A percentile compares a stretch with the other conserved stretches of the same genome.
phyloP scores from a whole-genome alignment of 1,140 invertebrate species.

The Idris sp. region DNA sequence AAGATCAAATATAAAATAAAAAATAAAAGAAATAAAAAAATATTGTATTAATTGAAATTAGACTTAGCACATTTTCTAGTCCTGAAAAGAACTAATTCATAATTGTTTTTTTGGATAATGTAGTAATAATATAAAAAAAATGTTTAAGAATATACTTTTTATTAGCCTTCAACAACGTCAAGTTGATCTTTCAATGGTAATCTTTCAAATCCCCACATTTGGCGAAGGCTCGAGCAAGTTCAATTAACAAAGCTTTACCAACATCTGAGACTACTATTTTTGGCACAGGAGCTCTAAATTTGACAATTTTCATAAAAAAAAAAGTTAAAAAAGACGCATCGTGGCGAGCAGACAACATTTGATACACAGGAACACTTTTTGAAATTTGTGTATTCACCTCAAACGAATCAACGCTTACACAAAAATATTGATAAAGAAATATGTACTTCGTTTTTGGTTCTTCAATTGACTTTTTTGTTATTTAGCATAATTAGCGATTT shows the following conservation, averaged over 20 bases:
- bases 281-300: not conserved
- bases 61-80: too few relatives aligned
- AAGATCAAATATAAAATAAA: too few relatives aligned
- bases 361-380: slow-evolving; percentile 19
- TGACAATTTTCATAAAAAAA: slow-evolving; percentile 16
- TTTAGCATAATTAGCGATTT: too few relatives aligned
- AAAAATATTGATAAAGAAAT: slow-evolving; percentile 32
- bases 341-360: slow-evolving; percentile 32
- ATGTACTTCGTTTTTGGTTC: slow-evolving; percentile 16
- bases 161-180: slow-evolving; percentile 16
- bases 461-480: slow-evolving; percentile 4
- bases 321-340: slow-evolving; percentile 33
- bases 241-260: slow-evolving; percentile 27
- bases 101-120: too few relatives aligned
- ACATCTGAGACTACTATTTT: slow-evolving; percentile 28
- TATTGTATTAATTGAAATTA: too few relatives aligned
- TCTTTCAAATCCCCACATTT: slow-evolving; percentile 14
- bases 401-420: not conserved
- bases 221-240: slow-evolving; percentile 16
- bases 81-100: too few relatives aligned
- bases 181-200: slow-evolving; percentile 17
- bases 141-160: slow-evolving; percentile 12
- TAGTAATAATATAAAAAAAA: too few relatives aligned
- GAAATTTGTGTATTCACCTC: too few relatives aligned
- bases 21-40: too few relatives aligned